These are phyloP conservation scores for Molothrus ater DNA, from an alignment of 2,797 vertebrate genomes.

Conservation along the genomic window DNA sequence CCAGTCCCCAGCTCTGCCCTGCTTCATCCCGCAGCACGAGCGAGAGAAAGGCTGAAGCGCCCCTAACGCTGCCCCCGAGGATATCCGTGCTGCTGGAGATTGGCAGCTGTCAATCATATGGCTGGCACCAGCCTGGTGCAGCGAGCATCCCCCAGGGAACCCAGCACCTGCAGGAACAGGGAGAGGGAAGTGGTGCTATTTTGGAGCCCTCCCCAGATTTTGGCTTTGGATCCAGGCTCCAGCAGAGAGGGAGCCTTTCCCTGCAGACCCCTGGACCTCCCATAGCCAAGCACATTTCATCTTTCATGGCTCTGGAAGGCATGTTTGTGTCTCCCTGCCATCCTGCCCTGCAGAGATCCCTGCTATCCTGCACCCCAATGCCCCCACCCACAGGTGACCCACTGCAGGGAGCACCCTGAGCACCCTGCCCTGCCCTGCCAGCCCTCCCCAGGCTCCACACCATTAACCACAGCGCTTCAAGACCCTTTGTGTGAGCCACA, in stretches of 20 bases:
- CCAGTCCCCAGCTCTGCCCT: not conserved
- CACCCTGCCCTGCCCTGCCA: not conserved
- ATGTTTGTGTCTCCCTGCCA: accelerated
- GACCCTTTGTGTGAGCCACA: not conserved
- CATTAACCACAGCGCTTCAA: accelerated
- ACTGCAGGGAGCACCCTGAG: not conserved
- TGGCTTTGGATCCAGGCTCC: too few species aligned
- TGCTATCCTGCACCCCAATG: accelerated
- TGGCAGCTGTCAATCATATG: not conserved
- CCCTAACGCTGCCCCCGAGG: not conserved
- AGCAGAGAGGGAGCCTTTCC: not conserved
- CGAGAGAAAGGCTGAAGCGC: not conserved
- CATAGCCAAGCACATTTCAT: not conserved
- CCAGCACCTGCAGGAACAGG: not conserved
- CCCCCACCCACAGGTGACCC: not conserved
- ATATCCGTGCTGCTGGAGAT: not conserved
- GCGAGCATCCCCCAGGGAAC: not conserved
- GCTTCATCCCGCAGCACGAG: not conserved
- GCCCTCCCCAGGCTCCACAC: not conserved
- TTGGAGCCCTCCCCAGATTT: not conserved
- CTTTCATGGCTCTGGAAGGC: not conserved
- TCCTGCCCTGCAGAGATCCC: not conserved
- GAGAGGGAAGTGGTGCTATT: accelerated
- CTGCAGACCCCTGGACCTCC: not conserved
- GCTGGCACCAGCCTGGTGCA: not conserved